A percentile compares a stretch with the other conserved stretches of the same genome.
Conservation (phyloP, 1,140 invertebrate genomes). For the Zeugodacus cucurbitae region DNA sequence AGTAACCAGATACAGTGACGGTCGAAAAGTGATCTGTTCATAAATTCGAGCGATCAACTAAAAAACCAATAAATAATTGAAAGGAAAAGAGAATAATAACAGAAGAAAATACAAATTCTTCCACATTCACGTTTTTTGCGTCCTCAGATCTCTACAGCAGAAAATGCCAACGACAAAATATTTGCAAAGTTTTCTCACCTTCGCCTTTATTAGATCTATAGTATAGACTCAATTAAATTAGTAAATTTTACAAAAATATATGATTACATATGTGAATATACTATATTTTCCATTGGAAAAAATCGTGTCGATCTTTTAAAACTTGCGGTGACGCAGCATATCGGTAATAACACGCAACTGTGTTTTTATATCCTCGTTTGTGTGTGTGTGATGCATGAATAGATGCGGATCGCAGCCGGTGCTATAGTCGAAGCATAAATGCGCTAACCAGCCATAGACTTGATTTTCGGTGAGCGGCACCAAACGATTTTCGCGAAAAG, state of each 20-base stretch:
- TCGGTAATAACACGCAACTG: neutral
- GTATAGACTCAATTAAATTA: neutral
- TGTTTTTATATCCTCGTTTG: neutral
- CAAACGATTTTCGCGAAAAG: neutral
- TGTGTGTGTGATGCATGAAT: neutral
- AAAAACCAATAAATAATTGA: too few species aligned
- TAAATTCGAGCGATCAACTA: too few species aligned
- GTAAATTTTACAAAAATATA: neutral
- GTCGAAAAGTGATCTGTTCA: neutral
- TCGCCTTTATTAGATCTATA: neutral
- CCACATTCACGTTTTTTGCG: too few species aligned
- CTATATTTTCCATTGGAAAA: neutral
- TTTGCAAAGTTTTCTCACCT: neutral
- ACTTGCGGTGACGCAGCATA: neutral
- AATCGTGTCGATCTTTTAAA: neutral
- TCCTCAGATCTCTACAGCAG: too few species aligned
- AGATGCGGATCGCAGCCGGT: neutral
- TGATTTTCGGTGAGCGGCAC: neutral
- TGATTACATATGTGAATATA: neutral
- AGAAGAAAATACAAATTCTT: too few species aligned
- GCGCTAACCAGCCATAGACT: neutral
- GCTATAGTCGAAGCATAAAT: neutral
- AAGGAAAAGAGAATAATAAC: too few species aligned
- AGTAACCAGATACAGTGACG: neutral
- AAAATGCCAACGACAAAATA: neutral